Evolutionary conservation across 2,113 vertebrate species (phyloP).

Genomic region (Delphinapterus leucas): DNA sequence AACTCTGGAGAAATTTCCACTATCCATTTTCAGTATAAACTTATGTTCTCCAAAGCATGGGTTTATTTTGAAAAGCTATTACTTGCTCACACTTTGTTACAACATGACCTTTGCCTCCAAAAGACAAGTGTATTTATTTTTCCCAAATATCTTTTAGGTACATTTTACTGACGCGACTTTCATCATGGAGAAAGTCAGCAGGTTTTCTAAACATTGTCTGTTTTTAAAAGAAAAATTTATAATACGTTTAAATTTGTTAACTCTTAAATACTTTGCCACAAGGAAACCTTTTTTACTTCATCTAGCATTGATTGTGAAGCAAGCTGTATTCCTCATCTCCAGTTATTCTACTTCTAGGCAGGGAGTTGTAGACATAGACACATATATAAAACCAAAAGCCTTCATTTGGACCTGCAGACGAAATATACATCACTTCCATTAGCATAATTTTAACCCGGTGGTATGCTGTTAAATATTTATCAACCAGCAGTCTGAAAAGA

Average conservation of each 20-base stretch:
- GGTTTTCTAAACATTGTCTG: background rate
- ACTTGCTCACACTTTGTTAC: background rate
- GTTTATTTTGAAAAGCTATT: slow-evolving; percentile 14
- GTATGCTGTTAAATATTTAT: background rate
- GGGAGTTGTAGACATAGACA: background rate
- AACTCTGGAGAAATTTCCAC: background rate
- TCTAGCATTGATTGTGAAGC: background rate
- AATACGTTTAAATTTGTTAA: background rate
- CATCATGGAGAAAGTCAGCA: background rate
- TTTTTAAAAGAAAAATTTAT: slow-evolving; percentile 18
- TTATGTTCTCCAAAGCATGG: background rate
- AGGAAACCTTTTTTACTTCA: background rate
- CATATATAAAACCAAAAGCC: background rate
- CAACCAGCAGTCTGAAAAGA: background rate
- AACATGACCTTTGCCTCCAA: background rate
- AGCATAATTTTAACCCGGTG: background rate
- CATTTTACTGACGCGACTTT: background rate
- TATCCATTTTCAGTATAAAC: background rate
- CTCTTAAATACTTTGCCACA: background rate
- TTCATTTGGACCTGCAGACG: background rate
- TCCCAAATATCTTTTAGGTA: background rate
- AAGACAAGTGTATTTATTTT: background rate
- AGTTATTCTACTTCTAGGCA: background rate
- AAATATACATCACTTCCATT: background rate
- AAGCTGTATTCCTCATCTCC: background rate